Evolutionary conservation across 2,888 invertebrate genomes (phyloP), one percentile per base, ranked within the genome.

Genomic region (Callyntrura guangdongensis): DNA sequence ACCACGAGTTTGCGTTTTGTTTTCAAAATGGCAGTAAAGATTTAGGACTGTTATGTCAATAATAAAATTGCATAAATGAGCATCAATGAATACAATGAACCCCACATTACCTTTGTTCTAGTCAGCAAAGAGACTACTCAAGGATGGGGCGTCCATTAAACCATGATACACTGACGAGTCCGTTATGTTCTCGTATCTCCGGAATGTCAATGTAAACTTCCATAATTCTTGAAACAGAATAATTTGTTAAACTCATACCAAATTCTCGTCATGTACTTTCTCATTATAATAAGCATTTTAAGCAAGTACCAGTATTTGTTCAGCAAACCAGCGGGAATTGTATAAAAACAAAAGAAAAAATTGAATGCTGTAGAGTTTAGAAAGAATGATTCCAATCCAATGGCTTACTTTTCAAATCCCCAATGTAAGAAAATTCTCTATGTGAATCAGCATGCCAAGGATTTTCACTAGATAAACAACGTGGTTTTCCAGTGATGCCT

Each of bases 371-470:
- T 49, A 74, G 5, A 36, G 47, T 47, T 36, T 53, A n/a, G 36
- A 36, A 36, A 36, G 36, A 6, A 36, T 36, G 6, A 11, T 53
- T 53, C 53, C 2, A 81, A 53, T 74, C 14, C n/a, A 81, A 9
- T 82, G 17, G 3, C 59, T 90, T 85, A 92, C 92, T 92, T 90
- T 92, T 91, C n/a, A 92, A 61, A 47, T 92, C 91, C 6, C 92
- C 92, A 61, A 92, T 92, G 53, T 91, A 92, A 0, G 91, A 84
- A 56, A 79, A 86, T 12, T 89, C 82, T 47, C 92, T 67, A 22
- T 90, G 91, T 5, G 47, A 61, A 0, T 81, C 27, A 12, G 81
- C 88, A 61, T 67, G 84, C 90, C 90, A 90, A 12, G 74, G 86
- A 1, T 27, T 11, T 12, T 56, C 27, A 25, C 81, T 82, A 12